phyloP scores from a whole-genome alignment of 1,140 invertebrate species.

The Drosophila serrata region DNA sequence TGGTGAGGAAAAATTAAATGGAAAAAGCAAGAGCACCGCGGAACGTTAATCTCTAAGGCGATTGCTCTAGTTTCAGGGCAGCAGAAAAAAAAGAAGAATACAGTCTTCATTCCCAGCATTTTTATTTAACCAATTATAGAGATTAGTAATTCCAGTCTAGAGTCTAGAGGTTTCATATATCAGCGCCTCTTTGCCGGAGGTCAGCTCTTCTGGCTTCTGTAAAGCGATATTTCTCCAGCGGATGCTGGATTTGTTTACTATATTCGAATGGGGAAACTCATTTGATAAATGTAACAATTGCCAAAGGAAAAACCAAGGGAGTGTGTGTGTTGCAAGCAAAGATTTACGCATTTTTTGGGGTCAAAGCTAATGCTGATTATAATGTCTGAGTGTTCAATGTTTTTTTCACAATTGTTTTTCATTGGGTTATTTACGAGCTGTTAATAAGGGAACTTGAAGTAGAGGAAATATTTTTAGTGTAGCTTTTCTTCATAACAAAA shows the following conservation, averaged over 20 bases:
- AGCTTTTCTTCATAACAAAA: not conserved
- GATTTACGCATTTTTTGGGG: constrained; percentile 60
- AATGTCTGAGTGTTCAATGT: constrained; percentile 11
- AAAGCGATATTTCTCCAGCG: constrained; percentile 29
- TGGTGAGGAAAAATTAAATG: constrained; percentile 15
- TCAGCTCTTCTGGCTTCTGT: constrained; percentile 24
- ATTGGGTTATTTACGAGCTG: constrained; percentile 55
- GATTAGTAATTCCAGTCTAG: constrained; percentile 21
- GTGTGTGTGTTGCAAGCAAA: constrained; percentile 65
- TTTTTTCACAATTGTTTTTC: constrained; percentile 36
- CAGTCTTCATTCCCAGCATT: constrained; percentile 29
- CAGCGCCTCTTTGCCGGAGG: constrained; percentile 26
- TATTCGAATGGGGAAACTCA: constrained; percentile 40
- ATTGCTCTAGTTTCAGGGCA: constrained; percentile 46
- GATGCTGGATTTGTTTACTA: constrained; percentile 50
- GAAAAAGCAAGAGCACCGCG: not conserved
- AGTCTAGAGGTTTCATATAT: constrained; percentile 10
- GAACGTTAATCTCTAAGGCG: constrained; percentile 25
- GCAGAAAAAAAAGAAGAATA: constrained; percentile 4
- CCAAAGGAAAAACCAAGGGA: not conserved
- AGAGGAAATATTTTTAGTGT: not conserved
- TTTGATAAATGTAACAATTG: constrained; percentile 73
- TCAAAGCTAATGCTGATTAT: constrained; percentile 72
- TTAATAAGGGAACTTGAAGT: constrained; percentile 6
- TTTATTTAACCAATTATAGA: constrained; percentile 34